Evolutionary conservation across 2,888 invertebrate species (phyloP).

Genomic region (Cephus pygmeus): DNA sequence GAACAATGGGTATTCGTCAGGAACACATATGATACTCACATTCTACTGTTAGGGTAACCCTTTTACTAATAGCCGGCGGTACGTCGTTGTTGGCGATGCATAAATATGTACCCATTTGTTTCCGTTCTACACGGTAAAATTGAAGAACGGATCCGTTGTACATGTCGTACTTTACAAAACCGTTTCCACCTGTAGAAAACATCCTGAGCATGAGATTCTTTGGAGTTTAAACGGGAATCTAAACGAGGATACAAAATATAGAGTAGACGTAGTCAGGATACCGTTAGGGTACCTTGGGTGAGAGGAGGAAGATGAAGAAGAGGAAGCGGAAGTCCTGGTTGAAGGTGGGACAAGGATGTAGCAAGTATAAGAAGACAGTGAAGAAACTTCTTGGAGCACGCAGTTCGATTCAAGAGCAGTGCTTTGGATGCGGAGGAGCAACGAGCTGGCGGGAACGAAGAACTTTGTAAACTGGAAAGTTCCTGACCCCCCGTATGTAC

Average conservation of each 20-base stretch:
- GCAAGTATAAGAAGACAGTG: not conserved
- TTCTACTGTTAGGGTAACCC: conserved; percentile 88
- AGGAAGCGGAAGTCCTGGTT: not conserved
- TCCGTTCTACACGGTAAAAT: conserved; percentile 83
- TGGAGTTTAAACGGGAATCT: conserved; percentile 27
- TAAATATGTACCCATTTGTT: conserved; percentile 92
- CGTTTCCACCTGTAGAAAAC: conserved; percentile 45
- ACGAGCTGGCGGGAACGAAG: not conserved
- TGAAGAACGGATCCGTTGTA: conserved; percentile 80
- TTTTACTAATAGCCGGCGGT: conserved; percentile 89
- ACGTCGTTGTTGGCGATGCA: conserved; percentile 94
- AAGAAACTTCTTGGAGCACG: conserved; percentile 2
- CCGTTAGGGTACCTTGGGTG: not conserved
- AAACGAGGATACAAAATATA: conserved; percentile 21
- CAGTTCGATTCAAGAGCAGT: conserved; percentile 11
- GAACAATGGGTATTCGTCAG: not conserved
- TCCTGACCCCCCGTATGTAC: not conserved
- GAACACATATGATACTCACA: conserved; percentile 73
- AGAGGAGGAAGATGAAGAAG: not conserved
- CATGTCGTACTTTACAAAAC: conserved; percentile 68
- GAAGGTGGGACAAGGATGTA: not conserved
- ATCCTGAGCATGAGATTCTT: conserved; percentile 9
- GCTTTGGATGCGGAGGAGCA: not conserved
- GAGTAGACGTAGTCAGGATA: conserved; percentile 6
- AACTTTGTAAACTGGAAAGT: not conserved